A percentile compares a stretch with the other conserved stretches of the same genome.
phyloP scores from a whole-genome alignment of 2,113 vertebrate species.

The Neofelis nebulosa region DNA sequence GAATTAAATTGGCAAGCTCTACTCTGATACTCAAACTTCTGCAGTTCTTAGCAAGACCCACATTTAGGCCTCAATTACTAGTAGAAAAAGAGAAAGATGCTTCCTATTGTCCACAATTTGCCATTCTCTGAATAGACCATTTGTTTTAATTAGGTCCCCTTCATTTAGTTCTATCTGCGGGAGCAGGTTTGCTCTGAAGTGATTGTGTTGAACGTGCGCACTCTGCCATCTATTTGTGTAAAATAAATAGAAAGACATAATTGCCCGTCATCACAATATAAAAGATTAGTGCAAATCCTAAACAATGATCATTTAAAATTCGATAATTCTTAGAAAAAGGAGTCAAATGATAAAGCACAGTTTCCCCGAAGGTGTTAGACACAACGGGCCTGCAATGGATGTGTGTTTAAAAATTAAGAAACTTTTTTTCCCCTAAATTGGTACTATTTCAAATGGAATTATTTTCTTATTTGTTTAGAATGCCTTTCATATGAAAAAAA shows the following conservation, averaged over 20 bases:
- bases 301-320: constrained; percentile 39
- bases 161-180: background rate
- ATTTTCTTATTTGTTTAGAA: constrained; percentile 44
- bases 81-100: background rate
- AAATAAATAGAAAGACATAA: constrained; percentile 46
- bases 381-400: background rate
- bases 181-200: background rate
- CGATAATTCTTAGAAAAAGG: background rate
- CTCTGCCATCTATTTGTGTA: background rate
- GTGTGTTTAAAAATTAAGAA: background rate
- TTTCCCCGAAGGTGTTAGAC: background rate
- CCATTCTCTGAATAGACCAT: background rate
- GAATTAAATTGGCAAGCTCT: background rate
- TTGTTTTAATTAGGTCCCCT: background rate
- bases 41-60: background rate
- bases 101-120: background rate
- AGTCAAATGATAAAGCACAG: background rate
- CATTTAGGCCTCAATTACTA: constrained; percentile 2
- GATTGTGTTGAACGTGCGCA: background rate
- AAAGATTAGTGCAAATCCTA: constrained; percentile 9
- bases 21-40: background rate
- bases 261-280: background rate
- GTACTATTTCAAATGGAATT: constrained; percentile 39
- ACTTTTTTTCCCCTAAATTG: constrained; percentile 41
- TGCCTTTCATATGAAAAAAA: constrained; percentile 18